A percentile compares a stretch with the other conserved stretches of the same genome.
Evolutionary conservation across 53 echinoderm and acorn worm genomes (phyloP).

Genomic region (Zoroaster sp.): DNA sequence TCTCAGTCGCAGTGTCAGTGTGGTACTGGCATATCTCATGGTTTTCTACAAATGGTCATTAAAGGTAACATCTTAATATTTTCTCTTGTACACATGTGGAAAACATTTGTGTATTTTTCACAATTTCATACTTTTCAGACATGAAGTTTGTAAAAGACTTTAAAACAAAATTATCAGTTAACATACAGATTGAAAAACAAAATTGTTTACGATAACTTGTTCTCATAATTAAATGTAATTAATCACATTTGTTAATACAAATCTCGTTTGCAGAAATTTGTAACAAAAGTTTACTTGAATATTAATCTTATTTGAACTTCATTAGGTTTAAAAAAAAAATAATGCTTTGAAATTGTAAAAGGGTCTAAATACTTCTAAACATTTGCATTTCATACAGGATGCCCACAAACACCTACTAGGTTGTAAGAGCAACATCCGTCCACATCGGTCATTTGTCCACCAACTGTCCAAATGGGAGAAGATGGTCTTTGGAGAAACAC

Average conservation of each 20-base stretch:
- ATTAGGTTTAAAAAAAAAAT: too few species aligned
- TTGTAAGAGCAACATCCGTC: slow-evolving; percentile 91
- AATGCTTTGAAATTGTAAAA: too few species aligned
- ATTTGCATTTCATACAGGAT: slow-evolving; percentile 56
- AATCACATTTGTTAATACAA: too few species aligned
- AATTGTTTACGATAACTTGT: too few species aligned
- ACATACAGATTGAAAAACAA: too few species aligned
- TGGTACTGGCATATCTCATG: slow-evolving; percentile 88
- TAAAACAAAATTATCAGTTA: too few species aligned
- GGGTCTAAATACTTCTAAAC: background rate
- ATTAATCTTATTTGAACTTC: too few species aligned
- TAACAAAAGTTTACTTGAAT: too few species aligned
- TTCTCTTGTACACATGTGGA: background rate
- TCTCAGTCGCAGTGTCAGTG: slow-evolving; percentile 76
- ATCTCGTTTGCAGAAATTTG: too few species aligned
- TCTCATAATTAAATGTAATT: too few species aligned
- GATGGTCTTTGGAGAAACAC: slow-evolving; percentile 68
- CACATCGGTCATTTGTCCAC: slow-evolving; percentile 80
- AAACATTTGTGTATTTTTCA: background rate
- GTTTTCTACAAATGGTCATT: slow-evolving; percentile 89
- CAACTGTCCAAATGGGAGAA: slow-evolving; percentile 96
- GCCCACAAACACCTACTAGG: slow-evolving; percentile 80
- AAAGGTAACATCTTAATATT: slow-evolving; percentile 50
- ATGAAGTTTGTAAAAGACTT: too few species aligned
- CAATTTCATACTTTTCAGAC: background rate